Evolutionary conservation across 2,113 vertebrate species (phyloP).

Genomic region (Phyllostomus hastatus): DNA sequence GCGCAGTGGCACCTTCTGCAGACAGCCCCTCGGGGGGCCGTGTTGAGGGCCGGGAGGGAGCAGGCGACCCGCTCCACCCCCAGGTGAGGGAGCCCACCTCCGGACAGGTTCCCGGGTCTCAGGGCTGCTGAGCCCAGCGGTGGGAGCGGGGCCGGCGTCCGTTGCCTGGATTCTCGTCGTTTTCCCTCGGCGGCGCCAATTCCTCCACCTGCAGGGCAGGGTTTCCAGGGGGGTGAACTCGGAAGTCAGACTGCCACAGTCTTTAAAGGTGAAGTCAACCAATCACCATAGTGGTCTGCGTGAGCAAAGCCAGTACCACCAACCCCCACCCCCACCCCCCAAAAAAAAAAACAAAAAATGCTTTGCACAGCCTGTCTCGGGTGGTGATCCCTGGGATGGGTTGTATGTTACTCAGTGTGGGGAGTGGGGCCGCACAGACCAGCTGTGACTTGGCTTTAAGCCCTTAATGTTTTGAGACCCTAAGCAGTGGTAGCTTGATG

Average conservation of each 20-base stretch:
- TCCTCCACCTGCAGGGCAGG: neutral
- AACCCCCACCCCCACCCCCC: no score
- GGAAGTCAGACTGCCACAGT: neutral
- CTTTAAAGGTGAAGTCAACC: neutral
- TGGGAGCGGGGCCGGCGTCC: neutral
- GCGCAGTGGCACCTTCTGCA: neutral
- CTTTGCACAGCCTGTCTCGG: neutral
- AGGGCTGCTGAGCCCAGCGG: no score
- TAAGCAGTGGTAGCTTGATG: neutral
- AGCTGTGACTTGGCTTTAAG: neutral
- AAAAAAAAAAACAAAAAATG: neutral
- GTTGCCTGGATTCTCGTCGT: neutral
- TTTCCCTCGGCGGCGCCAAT: neutral
- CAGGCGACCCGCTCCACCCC: neutral
- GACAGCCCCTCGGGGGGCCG: neutral
- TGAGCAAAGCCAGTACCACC: neutral
- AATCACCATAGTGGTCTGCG: neutral
- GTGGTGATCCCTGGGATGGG: neutral
- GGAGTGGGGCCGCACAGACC: neutral
- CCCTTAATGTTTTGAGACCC: neutral
- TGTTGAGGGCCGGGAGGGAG: neutral
- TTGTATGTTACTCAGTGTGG: neutral
- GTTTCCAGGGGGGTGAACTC: neutral
- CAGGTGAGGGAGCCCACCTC: neutral
- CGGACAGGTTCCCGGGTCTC: neutral